Conservation (phyloP, 2,113 vertebrate species). For the Hemicordylus capensis region DNA sequence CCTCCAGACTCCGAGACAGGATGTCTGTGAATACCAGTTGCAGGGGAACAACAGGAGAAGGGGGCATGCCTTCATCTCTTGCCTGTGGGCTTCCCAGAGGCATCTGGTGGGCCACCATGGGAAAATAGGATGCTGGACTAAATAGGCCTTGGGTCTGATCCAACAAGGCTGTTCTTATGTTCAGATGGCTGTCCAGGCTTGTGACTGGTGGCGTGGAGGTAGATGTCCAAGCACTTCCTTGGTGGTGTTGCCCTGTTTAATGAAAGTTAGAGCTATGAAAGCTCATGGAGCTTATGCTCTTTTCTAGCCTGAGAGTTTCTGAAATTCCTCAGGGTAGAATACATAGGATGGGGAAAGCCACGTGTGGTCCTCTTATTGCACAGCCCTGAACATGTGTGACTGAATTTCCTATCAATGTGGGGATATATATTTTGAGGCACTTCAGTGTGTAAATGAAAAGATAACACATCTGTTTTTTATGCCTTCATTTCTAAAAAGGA, state of each 20-base stretch:
- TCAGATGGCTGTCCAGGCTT: not conserved
- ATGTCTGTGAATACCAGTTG: no score
- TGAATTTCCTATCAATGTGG: not conserved
- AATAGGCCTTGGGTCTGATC: no score
- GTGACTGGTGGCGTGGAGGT: not conserved
- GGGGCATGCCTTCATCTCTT: no score
- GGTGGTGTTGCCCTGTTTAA: not conserved
- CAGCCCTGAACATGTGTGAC: not conserved
- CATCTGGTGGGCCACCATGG: no score
- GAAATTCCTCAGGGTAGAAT: not conserved
- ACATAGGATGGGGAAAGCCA: not conserved
- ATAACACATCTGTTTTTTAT: conserved; percentile 12
- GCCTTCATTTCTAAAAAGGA: conserved; percentile 72
- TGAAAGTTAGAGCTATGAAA: not conserved
- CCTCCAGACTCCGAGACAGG: no score
- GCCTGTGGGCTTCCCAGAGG: no score
- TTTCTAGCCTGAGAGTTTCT: not conserved
- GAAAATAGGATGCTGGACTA: no score
- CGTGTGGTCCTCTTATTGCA: not conserved
- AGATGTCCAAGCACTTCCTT: not conserved
- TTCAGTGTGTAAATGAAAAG: not conserved
- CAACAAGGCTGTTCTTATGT: no score
- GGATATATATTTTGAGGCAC: not conserved
- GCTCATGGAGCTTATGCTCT: not conserved
- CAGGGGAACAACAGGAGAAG: no score